Conservation (phyloP, 92 coral and sea anemone species). For the Ricordea florida region DNA sequence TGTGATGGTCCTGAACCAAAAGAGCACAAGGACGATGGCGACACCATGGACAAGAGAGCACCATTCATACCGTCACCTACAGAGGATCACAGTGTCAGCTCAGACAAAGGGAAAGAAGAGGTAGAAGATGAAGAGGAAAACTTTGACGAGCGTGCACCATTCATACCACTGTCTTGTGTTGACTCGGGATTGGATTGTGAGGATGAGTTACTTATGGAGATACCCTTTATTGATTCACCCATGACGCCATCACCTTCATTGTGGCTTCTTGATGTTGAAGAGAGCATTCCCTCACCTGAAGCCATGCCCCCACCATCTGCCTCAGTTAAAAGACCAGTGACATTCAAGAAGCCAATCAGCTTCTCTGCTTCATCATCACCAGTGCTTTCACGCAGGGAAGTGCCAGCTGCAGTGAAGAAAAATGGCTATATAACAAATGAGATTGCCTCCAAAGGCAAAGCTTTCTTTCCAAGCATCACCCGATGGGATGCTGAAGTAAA, state of each 20-base stretch:
- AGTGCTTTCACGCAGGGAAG: conserved; percentile 22
- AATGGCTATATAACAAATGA: conserved; percentile 84
- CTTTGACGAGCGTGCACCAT: conserved; percentile 88
- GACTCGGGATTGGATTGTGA: conserved; percentile 80
- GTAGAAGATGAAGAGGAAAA: conserved; percentile 55
- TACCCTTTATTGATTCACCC: conserved; percentile 74
- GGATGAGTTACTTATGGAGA: conserved; percentile 71
- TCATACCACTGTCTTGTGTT: conserved; percentile 82
- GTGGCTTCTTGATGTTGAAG: conserved; percentile 73
- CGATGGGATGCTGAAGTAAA: conserved; percentile 84
- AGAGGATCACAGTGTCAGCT: conserved; percentile 7
- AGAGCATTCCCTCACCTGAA: conserved; percentile 45
- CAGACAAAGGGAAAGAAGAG: conserved; percentile 24
- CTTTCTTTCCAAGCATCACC: conserved; percentile 66
- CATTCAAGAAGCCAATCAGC: conserved; percentile 10
- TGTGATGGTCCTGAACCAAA: background rate
- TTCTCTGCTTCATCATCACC: conserved; percentile 58
- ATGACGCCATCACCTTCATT: conserved; percentile 55
- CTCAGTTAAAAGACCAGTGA: background rate
- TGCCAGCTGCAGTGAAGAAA: conserved; percentile 54
- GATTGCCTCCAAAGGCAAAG: conserved; percentile 53
- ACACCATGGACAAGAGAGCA: conserved; percentile 4
- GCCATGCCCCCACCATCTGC: conserved; percentile 16
- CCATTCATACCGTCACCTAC: conserved; percentile 56
- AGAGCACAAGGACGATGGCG: conserved; percentile 14